Evolutionary conservation across 35 echinoderm and acorn worm genomes (phyloP).

Genomic region (Nesometra sesokonis): DNA sequence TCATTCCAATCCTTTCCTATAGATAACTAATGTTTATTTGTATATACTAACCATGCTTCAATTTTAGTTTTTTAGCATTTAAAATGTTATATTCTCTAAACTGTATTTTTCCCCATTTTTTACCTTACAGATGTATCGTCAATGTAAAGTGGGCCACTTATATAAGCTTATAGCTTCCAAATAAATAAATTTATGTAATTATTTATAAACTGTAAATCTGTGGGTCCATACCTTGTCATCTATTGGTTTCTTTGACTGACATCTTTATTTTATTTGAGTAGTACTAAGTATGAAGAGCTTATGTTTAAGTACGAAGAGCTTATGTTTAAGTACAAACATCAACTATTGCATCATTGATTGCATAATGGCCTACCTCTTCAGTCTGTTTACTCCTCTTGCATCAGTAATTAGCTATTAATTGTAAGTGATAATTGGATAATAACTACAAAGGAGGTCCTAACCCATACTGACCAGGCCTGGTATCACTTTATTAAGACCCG

Average conservation of each 20-base stretch:
- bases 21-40: too few species aligned
- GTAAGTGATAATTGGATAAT: neutral
- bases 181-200: too few species aligned
- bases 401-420: neutral
- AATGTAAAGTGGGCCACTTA: too few species aligned
- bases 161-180: too few species aligned
- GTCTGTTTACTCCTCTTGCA: neutral
- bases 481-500: neutral
- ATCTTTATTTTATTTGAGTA: neutral
- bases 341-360: too few species aligned
- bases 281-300: neutral
- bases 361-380: neutral
- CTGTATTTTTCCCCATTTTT: neutral
- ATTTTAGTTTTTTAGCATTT: too few species aligned
- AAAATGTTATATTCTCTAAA: neutral
- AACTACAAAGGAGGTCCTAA: neutral
- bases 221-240: neutral
- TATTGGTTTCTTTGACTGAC: neutral
- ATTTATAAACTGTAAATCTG: neutral
- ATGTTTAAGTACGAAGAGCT: too few species aligned
- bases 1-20: too few species aligned
- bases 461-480: neutral
- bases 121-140: too few species aligned
- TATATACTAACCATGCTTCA: too few species aligned
- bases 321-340: neutral